Base-by-base conservation (phyloP, 2,113 vertebrate genomes). In the Sceloporus tristichus region DNA sequence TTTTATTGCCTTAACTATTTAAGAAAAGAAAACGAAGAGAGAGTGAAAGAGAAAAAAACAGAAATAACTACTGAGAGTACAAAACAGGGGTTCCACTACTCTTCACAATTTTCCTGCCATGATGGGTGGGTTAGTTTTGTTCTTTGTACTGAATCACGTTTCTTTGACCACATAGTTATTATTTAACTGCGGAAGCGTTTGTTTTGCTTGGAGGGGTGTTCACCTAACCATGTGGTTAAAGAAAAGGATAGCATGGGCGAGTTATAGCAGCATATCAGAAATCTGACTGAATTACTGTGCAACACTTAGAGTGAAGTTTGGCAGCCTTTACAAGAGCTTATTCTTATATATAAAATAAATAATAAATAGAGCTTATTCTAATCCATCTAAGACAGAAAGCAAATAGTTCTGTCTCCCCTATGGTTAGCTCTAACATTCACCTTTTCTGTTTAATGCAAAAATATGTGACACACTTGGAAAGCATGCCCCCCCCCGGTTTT, bases 1-100 rank as follows among this genome's bases (percentile, higher is more conserved):
- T 96, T 96, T 97, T 95, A 97, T 97, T 98, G 98, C 98, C 98
- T 98, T 98, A 88, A 98, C 97, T 96, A 83, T 95, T 95, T 92
- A 94, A 95, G 79, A 29, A 38, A 68, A 74, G 59, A 14, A n/a
- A 78, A n/a, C 48, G 9, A 62, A 62, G 59, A 18, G 59, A 62
- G 59, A 4, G 56, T 59, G 10, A 14, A 59, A 9, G 14, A 59
- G 65, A 4, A 78, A 66, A 48, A 23, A 82, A 5, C 34, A 94
- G 88, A 91, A 95, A 92, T 96, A 97, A 97, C 97, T 97, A 96
- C 97, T 96, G 96, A 97, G 96, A 97, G 96, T 96, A 97, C 96
- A 95, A 95, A 94, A 94, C 88, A 94, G 96, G 96, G 93, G 90
- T 93, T 94, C 91, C 90, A 84, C 93, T 94, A 91, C 93, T 95